Evolutionary conservation across 2,888 invertebrate genomes (phyloP).

Genomic region (Drosophila nr. perissopoda): DNA sequence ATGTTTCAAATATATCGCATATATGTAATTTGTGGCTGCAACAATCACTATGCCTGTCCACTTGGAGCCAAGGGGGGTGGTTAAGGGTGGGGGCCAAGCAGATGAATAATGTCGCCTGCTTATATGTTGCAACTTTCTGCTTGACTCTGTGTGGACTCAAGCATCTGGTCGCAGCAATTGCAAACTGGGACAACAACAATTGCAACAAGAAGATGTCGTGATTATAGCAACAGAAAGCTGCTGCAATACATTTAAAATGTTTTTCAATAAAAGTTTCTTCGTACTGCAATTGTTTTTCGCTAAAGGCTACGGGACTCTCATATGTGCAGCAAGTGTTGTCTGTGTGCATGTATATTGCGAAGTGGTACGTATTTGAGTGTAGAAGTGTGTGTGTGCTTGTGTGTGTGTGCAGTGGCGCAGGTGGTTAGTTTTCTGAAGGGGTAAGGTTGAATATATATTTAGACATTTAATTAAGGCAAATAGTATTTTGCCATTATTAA

Average conservation of each 20-base stretch:
- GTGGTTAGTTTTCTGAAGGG: background rate
- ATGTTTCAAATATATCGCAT: conserved; percentile 1
- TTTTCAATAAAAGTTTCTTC: conserved; percentile 78
- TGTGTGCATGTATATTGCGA: conserved; percentile 6
- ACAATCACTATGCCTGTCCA: conserved; percentile 18
- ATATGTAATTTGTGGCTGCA: conserved; percentile 20
- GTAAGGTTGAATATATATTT: background rate
- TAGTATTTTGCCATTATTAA: background rate
- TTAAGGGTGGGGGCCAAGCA: conserved; percentile 11
- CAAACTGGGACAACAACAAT: conserved; percentile 17
- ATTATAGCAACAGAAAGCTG: conserved; percentile 48
- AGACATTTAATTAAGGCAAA: background rate
- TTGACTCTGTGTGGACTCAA: conserved; percentile 18
- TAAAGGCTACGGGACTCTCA: conserved; percentile 28
- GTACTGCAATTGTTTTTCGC: conserved; percentile 68
- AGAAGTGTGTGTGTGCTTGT: conserved; percentile 6
- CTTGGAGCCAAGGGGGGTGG: background rate
- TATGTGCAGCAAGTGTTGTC: conserved; percentile 15
- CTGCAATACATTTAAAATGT: conserved; percentile 74
- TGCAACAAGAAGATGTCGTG: conserved; percentile 48
- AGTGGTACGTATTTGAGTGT: background rate
- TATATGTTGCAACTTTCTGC: conserved; percentile 53
- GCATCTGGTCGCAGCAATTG: conserved; percentile 31
- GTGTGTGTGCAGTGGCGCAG: background rate
- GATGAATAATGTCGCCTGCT: conserved; percentile 63